Evolutionary conservation across 2,888 invertebrate genomes (phyloP).

Genomic region (Arge pagana): DNA sequence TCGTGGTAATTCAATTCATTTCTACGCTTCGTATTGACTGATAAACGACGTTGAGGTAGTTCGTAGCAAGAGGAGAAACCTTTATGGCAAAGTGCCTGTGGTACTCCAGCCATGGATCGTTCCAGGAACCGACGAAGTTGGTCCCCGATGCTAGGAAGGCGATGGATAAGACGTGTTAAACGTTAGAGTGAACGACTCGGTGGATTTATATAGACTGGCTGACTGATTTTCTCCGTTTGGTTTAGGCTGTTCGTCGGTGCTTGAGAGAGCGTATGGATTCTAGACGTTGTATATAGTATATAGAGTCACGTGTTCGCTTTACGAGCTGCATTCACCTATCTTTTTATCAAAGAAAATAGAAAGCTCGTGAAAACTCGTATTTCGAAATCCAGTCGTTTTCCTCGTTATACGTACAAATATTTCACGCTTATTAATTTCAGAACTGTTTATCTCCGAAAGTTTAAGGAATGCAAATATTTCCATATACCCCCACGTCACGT

Average conservation of each 20-base stretch:
- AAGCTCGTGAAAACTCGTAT: no score
- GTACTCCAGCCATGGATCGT: conserved; percentile 16
- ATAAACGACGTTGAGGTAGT: background rate
- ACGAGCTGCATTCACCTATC: no score
- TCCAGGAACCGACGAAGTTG: conserved; percentile 11
- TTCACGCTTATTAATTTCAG: no score
- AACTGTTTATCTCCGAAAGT: background rate
- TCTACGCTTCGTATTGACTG: background rate
- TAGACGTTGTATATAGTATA: no score
- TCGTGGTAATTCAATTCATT: conserved; percentile 13
- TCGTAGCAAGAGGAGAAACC: background rate
- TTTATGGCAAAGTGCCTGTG: conserved; percentile 18
- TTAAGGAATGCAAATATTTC: background rate
- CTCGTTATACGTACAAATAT: no score
- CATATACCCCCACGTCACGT: background rate
- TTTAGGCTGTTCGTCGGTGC: no score
- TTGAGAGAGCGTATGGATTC: no score
- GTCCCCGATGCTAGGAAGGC: background rate
- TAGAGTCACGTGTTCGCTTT: no score
- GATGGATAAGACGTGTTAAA: background rate
- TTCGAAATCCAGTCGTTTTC: no score
- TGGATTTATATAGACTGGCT: background rate
- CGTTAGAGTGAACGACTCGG: background rate
- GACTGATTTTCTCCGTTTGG: background rate
- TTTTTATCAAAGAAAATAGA: no score